These are phyloP conservation scores for Casuarius casuarius DNA, from an alignment of 2,113 vertebrate species.

Conservation along the genomic window DNA sequence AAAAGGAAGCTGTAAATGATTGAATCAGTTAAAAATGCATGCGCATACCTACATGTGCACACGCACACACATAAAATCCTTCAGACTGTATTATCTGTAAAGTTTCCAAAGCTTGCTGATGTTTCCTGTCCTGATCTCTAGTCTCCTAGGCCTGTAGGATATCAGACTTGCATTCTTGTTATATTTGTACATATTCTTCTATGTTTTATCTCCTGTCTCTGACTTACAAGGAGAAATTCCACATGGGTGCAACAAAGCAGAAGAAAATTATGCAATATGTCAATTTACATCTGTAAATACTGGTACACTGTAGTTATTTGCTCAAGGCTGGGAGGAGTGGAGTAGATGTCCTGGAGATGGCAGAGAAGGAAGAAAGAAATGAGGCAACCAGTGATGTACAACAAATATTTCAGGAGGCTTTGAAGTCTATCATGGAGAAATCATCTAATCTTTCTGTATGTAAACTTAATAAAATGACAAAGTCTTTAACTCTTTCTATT, in stretches of 20 bases:
- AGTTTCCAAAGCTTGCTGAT: not conserved
- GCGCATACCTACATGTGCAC: fast-evolving
- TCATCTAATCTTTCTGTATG: not conserved
- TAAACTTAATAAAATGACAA: not conserved
- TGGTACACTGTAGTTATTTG: no score
- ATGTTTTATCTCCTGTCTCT: not conserved
- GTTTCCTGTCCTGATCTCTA: not conserved
- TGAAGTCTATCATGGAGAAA: not conserved
- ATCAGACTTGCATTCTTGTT: not conserved
- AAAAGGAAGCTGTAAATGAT: not conserved
- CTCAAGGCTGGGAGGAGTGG: not conserved
- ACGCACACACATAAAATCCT: not conserved
- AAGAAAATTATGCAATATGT: not conserved
- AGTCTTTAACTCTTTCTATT: not conserved
- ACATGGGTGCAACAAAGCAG: not conserved
- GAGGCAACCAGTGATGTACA: not conserved
- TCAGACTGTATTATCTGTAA: not conserved
- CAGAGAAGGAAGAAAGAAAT: not conserved
- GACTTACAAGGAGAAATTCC: not conserved
- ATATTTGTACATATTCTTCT: not conserved
- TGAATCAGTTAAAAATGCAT: not conserved
- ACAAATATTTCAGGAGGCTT: not conserved
- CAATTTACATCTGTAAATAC: not conserved
- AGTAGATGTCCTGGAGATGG: not conserved
- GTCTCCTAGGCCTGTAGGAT: not conserved